Base-by-base conservation (phyloP, 2,888 invertebrate species). In the Drosophila percnosoma region DNA sequence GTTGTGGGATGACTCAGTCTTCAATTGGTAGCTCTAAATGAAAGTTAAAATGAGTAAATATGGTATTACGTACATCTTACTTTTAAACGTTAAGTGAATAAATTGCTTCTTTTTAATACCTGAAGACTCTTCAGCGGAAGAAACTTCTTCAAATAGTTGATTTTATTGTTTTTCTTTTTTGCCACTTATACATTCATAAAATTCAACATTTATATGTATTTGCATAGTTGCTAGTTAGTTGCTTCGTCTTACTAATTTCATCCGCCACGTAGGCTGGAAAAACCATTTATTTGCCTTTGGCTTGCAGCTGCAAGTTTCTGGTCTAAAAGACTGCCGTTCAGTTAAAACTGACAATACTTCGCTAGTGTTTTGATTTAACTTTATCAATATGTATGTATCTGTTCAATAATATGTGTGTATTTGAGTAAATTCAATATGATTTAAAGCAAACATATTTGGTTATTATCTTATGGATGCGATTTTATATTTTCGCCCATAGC, bases 401-500 rank as follows among this genome's bases (percentile, higher is more conserved):
- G 29, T 67, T 80, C 74, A 71, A 73, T 87, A 85, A 85, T 86
- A 89, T 86, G 88, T 89, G 89, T 86, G 90, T 86, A 89, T 87
- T 89, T 86, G 86, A 86, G 72, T 89, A 80, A 87, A 87, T 85
- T 86, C 88, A 89, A 85, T 89, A 78, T 89, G 86, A 85, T 68
- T 84, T 76, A 71, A 82, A 84, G 75, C 72, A 75, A 75, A 80
- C 76, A 86, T 80, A 68, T 77, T 82, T 79, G 72, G 72, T 66
- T 65, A 78, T 55, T 75, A 64, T 60, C 80, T 66, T 68, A 80
- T 59, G 83, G 59, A 69, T 67, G 82, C 73, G 75, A 75, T 65
- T 58, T 61, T 62, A 57, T 27, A 24, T 49, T 53, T 68, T 55
- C 78, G 82, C 78, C 61, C 78, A 68, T 60, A 70, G 61, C 57